phyloP scores from a whole-genome alignment of 92 coral and sea anemone genomes.

The Phenganax marumi region DNA sequence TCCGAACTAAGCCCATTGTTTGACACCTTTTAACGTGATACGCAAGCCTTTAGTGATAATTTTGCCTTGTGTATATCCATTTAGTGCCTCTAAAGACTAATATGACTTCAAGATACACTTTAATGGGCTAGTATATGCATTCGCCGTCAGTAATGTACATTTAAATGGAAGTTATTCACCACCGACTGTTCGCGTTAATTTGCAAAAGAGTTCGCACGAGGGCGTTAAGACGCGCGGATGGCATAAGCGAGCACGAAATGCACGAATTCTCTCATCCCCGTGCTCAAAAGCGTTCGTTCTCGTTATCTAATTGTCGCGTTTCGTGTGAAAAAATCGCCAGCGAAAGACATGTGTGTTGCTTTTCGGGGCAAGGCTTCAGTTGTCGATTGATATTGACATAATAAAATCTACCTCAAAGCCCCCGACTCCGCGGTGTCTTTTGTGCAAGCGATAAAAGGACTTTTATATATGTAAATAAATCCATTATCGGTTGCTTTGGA shows the following conservation, averaged over 20 bases:
- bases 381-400: conserved; percentile 51
- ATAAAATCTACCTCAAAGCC: conserved; percentile 23
- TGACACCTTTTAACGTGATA: conserved; percentile 14
- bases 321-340: conserved; percentile 19
- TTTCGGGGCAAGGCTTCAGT: not conserved
- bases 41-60: conserved; percentile 16
- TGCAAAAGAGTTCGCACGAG: conserved; percentile 8
- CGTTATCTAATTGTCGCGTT: not conserved
- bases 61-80: conserved; percentile 19
- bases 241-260: not conserved
- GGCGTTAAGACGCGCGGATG: not conserved
- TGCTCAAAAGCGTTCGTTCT: not conserved
- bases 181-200: conserved; percentile 45
- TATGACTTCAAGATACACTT: conserved; percentile 5
- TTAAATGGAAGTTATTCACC: conserved; percentile 37
- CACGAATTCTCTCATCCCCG: not conserved
- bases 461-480: conserved; percentile 48
- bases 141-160: conserved; percentile 26
- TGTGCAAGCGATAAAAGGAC: conserved; percentile 46
- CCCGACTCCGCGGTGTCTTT: conserved; percentile 42
- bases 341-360: conserved; percentile 28
- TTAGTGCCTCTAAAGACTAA: conserved; percentile 24
- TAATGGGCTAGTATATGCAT: conserved; percentile 21
- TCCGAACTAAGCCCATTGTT: not conserved
- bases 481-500: conserved; percentile 44